Evolutionary conservation across 2,888 invertebrate genomes (phyloP), one percentile per base, ranked within the genome.

Genomic region (Tipula lateralis): DNA sequence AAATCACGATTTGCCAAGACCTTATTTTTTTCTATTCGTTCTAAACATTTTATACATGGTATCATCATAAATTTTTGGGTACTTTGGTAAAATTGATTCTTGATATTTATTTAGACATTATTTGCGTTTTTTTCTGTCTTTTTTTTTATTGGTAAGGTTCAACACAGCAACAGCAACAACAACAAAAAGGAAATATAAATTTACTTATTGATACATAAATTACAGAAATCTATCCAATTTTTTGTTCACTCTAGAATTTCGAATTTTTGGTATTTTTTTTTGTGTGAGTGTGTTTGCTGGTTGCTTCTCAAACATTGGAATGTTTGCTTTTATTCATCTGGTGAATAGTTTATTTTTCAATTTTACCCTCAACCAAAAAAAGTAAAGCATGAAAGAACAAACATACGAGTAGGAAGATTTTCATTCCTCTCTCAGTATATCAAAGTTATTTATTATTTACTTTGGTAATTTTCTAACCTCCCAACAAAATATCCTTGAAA

Each of bases 41-140:
- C 66, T 66, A 50, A 50, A 50, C 44, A 50, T 50, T 50, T 50
- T 39, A 12, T 24, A 19, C 44, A 12, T 24, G 9, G 66, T 66
- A 66, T 66, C 66, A 66, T 66, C 66, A 66, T 66, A 66, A 66
- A 66, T 66, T 66, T 24, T 66, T 66, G 24, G 66, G 66, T 66
- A 66, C 66, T 66, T 66, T 24, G 66, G 66, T 66, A 66, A 66
- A 66, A 66, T 66, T 66, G 66, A 66, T 66, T 66, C 66, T 66
- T 66, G 66, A 66, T 66, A 66, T 66, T 66, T 66, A 66, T 66
- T 66, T 66, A 66, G 66, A 66, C 66, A 66, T 66, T 66, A 66
- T 66, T 66, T 66, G 66, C 66, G 1, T 24, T 66, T 66, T 66
- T 24, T 66, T 12, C 24, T 66, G 66, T 66, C 44, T 50, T 16